These are phyloP conservation scores for Thereva nobilitata DNA, from an alignment of 2,888 invertebrate species.

Conservation along the genomic window DNA sequence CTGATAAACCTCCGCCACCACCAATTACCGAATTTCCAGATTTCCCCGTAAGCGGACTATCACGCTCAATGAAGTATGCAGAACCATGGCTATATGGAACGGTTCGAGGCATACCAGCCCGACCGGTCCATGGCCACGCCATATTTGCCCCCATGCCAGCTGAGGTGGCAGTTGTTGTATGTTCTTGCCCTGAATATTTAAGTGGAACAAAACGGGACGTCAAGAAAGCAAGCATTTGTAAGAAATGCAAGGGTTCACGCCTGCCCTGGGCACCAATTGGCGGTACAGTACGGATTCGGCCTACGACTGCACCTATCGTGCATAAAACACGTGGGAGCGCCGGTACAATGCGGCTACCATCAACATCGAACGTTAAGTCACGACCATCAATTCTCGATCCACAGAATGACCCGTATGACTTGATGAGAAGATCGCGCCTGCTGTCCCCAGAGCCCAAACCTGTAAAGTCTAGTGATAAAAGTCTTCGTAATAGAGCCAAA, in stretches of 20 bases:
- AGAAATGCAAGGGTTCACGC: slow-evolving; percentile 82
- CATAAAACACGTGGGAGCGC: slow-evolving; percentile 58
- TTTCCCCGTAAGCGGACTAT: slow-evolving; percentile 64
- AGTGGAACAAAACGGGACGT: slow-evolving; percentile 74
- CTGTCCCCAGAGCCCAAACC: slow-evolving; percentile 63
- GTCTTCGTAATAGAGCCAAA: slow-evolving; percentile 61
- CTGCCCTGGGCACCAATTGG: slow-evolving; percentile 72
- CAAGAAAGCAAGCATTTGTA: slow-evolving; percentile 77
- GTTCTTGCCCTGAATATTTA: slow-evolving; percentile 80
- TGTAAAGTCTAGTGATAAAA: slow-evolving; percentile 59
- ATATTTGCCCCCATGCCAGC: slow-evolving; percentile 61
- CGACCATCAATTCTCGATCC: slow-evolving; percentile 70
- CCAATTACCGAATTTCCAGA: slow-evolving; percentile 45
- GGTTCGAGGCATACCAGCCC: slow-evolving; percentile 63
- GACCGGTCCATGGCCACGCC: slow-evolving; percentile 55
- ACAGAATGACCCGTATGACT: slow-evolving; percentile 78
- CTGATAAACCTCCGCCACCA: slow-evolving; percentile 60
- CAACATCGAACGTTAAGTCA: slow-evolving; percentile 60
- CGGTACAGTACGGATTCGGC: slow-evolving; percentile 67
- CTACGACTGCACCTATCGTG: slow-evolving; percentile 46
- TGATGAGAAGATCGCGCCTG: slow-evolving; percentile 77
- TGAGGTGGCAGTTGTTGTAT: slow-evolving; percentile 69
- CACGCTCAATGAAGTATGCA: slow-evolving; percentile 82
- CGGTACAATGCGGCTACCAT: slow-evolving; percentile 67
- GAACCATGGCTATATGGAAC: slow-evolving; percentile 86